Evolutionary conservation across 2,888 invertebrate species (phyloP), one percentile per base, ranked within the genome.

Genomic region (Drosophila lutescens): DNA sequence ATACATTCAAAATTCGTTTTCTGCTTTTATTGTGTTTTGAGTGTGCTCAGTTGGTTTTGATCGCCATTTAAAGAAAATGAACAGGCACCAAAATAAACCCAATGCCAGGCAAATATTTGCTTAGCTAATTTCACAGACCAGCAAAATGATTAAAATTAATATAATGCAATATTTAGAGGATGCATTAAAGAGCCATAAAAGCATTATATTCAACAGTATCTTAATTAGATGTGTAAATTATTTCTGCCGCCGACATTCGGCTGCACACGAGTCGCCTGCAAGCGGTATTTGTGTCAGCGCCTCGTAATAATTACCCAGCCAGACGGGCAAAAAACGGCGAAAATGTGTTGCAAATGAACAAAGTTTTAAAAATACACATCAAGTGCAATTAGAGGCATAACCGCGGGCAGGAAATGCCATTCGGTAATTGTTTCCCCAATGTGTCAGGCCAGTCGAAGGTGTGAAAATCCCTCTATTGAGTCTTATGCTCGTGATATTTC

Each of bases 121-220:
- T n/a, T 30, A 30, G 46, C 30, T 30, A 47, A 26, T 26, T 46
- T 46, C 13, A 1, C n/a, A n/a, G 30, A 10, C 23, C 10, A 15
- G 47, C 2, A 32, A 13, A 32, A 17, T 49, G 10, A 17, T 53
- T 46, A 34, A 10, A 66, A 38, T 23, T 36, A 76, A 76, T 78
- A 69, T 47, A 78, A 77, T 78, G 79, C 76, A 76, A 75, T 81
- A 79, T 86, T 71, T 78, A 74, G 65, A 73, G 71, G 54, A 50
- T 70, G 76, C 87, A 88, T 90, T 90, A 90, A 90, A 88, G 74
- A 80, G 82, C 76, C 83, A 79, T 90, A 90, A 89, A 90, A 83
- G 80, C 83, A 90, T 90, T 90, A 90, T 89, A 71, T 79, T 80
- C 80, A 82, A 79, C 78, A 79, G 77, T 80, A 80, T 78, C 80